These are phyloP conservation scores for Agriopis marginaria DNA, from an alignment of 2,888 invertebrate species.

Conservation along the genomic window DNA sequence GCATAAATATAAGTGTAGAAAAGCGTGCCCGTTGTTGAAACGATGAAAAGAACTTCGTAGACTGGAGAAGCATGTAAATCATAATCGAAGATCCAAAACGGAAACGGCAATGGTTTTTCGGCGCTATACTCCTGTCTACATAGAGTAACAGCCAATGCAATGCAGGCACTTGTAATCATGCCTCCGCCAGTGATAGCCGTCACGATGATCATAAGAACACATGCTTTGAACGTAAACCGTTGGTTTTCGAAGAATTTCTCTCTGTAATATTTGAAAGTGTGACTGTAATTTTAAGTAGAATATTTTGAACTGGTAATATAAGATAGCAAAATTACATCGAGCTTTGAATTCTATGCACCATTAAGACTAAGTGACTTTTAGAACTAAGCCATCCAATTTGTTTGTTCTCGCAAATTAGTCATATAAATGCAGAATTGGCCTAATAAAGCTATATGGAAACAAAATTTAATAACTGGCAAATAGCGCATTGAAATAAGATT, in stretches of 20 bases:
- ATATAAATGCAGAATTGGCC: neutral
- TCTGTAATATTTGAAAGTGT: slow-evolving; percentile 17
- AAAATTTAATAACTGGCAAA: neutral
- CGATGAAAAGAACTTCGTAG: slow-evolving; percentile 20
- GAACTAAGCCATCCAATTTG: too few relatives aligned
- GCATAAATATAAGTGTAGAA: slow-evolving; percentile 31
- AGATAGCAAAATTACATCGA: too few relatives aligned
- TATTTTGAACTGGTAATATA: too few relatives aligned
- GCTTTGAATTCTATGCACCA: too few relatives aligned
- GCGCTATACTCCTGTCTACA: neutral
- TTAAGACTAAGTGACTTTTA: too few relatives aligned
- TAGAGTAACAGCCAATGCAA: neutral
- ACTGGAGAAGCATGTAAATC: slow-evolving; percentile 26
- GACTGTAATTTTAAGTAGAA: too few relatives aligned
- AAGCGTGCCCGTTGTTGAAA: slow-evolving; percentile 1
- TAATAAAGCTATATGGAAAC: neutral
- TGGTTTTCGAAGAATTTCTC: slow-evolving; percentile 35
- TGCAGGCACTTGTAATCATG: slow-evolving; percentile 10
- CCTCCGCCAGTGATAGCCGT: slow-evolving; percentile 4
- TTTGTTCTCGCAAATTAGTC: too few relatives aligned
- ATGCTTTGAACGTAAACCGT: slow-evolving; percentile 31
- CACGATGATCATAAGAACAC: slow-evolving; percentile 13
- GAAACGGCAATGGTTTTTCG: slow-evolving; percentile 29
- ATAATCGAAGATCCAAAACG: slow-evolving; percentile 21
- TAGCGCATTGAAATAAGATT: too few relatives aligned